phyloP scores from a whole-genome alignment of 2,797 vertebrate species.

The Scyliorhinus canicula region DNA sequence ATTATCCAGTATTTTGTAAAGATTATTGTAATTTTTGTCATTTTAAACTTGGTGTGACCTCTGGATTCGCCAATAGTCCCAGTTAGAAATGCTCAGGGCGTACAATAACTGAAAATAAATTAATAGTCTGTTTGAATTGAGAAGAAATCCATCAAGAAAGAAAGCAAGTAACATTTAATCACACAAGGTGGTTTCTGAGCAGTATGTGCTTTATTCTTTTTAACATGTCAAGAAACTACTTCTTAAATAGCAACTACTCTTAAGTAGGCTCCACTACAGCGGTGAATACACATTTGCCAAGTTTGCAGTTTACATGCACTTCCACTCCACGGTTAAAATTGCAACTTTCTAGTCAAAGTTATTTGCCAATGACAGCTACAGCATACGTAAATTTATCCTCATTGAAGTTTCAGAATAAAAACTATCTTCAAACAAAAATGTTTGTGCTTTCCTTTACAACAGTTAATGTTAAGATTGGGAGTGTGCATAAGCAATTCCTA shows the following conservation, averaged over 20 bases:
- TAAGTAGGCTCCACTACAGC: neutral
- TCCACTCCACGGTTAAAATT: neutral
- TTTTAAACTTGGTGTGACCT: neutral
- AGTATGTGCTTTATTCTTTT: neutral
- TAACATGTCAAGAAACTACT: neutral
- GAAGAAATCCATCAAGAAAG: neutral
- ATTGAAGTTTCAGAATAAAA: neutral
- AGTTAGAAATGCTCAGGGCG: neutral
- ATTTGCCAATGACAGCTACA: neutral
- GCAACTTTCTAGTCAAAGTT: neutral
- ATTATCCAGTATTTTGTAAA: neutral
- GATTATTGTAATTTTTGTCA: neutral
- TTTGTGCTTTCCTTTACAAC: neutral
- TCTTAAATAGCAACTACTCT: neutral
- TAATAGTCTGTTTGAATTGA: neutral
- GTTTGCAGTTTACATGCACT: neutral
- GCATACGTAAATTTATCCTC: neutral
- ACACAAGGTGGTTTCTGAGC: neutral
- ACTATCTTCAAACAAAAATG: neutral
- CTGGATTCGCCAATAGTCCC: neutral
- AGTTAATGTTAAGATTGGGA: neutral
- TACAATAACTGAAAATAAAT: neutral
- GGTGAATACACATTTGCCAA: neutral
- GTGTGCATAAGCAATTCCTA: neutral
- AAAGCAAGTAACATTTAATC: neutral